Evolutionary conservation across 2,888 invertebrate species (phyloP).

Genomic region (Tribolium freemani): DNA sequence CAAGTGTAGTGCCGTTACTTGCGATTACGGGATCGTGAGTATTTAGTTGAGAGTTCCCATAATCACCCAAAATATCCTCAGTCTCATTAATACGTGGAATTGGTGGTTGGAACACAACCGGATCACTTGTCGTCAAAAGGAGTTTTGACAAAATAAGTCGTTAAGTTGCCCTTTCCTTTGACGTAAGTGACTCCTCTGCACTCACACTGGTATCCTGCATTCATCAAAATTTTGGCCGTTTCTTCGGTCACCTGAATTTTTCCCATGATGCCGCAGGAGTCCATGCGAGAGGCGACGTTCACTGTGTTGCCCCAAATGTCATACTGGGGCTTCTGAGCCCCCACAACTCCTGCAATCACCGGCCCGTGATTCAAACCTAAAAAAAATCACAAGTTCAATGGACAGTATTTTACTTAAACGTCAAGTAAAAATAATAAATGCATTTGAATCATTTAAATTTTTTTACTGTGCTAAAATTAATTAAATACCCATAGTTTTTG

Average conservation of each 20-base stretch:
- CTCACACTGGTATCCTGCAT: constrained; percentile 88
- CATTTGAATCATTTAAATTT: no score
- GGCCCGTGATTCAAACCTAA: constrained; percentile 89
- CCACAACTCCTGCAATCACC: constrained; percentile 96
- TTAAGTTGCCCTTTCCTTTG: constrained; percentile 93
- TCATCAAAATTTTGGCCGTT: constrained; percentile 86
- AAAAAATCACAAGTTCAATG: no score
- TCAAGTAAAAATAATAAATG: background rate
- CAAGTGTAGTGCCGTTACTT: constrained; percentile 8
- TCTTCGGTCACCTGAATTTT: constrained; percentile 87
- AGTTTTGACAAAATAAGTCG: constrained; percentile 93
- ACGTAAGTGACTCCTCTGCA: constrained; percentile 94
- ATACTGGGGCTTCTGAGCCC: constrained; percentile 97
- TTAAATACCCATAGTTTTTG: no score
- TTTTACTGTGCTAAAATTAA: no score
- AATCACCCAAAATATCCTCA: background rate
- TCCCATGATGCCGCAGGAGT: constrained; percentile 93
- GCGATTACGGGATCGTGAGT: constrained; percentile 9
- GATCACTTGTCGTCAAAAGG: constrained; percentile 56
- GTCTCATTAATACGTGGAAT: constrained; percentile 17
- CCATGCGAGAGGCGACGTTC: constrained; percentile 97
- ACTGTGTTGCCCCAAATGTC: constrained; percentile 99
- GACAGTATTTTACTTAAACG: background rate
- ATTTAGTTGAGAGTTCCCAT: constrained; percentile 2
- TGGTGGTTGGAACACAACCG: background rate